Evolutionary conservation across 2,888 invertebrate genomes (phyloP).

Genomic region (Limnephilus marmoratus): DNA sequence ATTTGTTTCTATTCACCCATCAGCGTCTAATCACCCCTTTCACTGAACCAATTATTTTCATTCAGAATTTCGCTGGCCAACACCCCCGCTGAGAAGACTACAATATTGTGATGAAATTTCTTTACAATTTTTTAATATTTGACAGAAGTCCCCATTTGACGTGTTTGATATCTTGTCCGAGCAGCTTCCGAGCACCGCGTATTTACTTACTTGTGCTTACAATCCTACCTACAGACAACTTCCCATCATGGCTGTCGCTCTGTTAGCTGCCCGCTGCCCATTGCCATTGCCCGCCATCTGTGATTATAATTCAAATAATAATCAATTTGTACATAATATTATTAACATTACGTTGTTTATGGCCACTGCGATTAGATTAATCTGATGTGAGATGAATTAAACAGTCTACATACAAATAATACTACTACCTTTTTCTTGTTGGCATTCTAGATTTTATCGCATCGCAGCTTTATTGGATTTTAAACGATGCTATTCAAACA

Average conservation of each 20-base stretch:
- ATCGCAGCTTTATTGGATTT: not conserved
- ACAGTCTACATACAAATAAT: not conserved
- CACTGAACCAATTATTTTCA: too few species aligned
- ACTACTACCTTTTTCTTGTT: not conserved
- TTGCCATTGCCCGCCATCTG: not conserved
- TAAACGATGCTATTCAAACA: not conserved
- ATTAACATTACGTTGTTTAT: constrained; percentile 1
- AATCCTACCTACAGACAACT: not conserved
- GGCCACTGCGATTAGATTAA: not conserved
- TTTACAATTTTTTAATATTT: too few species aligned
- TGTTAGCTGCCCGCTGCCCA: not conserved
- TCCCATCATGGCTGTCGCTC: not conserved
- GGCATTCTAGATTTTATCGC: not conserved
- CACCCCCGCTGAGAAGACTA: too few species aligned
- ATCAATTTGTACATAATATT: constrained; percentile 11
- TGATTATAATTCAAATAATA: constrained; percentile 13
- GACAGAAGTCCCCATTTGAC: too few species aligned
- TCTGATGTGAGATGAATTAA: constrained; percentile 11
- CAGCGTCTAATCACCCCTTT: too few species aligned
- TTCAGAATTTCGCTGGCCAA: too few species aligned
- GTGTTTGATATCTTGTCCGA: not conserved
- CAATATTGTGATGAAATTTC: too few species aligned
- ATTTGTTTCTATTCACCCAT: too few species aligned
- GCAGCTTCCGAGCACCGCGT: not conserved
- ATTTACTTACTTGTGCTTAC: not conserved